phyloP scores from a whole-genome alignment of 2,797 vertebrate genomes.

The Pelodytes ibericus region DNA sequence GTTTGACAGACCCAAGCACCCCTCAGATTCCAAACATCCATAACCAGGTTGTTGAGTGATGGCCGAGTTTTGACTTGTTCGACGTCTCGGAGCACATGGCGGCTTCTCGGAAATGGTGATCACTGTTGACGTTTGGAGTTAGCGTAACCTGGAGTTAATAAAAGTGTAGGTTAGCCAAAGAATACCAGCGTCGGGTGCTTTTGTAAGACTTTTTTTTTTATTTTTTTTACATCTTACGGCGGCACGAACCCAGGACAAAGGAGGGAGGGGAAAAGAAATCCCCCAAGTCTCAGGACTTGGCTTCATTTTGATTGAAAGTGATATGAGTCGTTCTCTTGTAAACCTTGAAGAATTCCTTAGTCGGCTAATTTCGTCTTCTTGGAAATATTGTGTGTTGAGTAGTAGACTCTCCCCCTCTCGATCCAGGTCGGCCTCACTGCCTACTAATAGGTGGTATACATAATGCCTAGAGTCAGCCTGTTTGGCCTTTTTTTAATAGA shows the following conservation, averaged over 20 bases:
- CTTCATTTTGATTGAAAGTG: slow-evolving; percentile 44
- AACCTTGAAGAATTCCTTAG: too few species aligned
- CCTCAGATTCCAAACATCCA: slow-evolving; percentile 7
- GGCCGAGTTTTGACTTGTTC: neutral
- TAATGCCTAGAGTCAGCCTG: too few species aligned
- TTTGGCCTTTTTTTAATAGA: too few species aligned
- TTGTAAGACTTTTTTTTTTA: neutral
- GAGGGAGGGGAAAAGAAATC: too few species aligned
- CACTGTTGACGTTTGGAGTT: slow-evolving; percentile 22
- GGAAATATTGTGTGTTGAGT: too few species aligned
- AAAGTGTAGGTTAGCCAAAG: slow-evolving; percentile 30
- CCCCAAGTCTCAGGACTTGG: slow-evolving; percentile 33
- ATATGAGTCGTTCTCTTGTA: slow-evolving; percentile 28
- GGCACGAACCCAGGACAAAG: too few species aligned
- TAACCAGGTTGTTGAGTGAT: neutral
- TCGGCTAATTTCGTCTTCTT: too few species aligned
- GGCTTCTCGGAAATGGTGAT: slow-evolving; percentile 11
- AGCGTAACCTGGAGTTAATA: slow-evolving; percentile 48
- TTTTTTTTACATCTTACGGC: too few species aligned
- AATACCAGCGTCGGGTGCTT: slow-evolving; percentile 23
- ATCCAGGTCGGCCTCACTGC: too few species aligned
- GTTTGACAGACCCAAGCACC: neutral
- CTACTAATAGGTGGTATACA: too few species aligned
- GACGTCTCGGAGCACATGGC: slow-evolving; percentile 15
- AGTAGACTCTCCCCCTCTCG: too few species aligned